phyloP scores from a whole-genome alignment of 2,888 invertebrate genomes.

The Galerucella nymphaeae region DNA sequence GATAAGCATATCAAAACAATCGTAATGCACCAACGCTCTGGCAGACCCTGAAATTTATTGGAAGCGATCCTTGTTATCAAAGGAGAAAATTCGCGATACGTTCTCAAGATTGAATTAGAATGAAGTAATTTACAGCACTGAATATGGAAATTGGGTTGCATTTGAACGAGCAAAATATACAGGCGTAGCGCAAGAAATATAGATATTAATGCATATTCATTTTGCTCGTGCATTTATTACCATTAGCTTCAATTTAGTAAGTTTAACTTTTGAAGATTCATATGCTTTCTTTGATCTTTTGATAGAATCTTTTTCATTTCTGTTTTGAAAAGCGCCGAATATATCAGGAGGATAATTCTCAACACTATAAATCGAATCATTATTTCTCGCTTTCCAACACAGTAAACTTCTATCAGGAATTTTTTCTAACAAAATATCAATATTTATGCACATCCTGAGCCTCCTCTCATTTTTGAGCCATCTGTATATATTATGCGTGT shows the following conservation, averaged over 20 bases:
- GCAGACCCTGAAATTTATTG: constrained; percentile 25
- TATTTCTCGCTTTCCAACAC: too few relatives aligned
- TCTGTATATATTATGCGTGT: too few relatives aligned
- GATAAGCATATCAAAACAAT: constrained; percentile 33
- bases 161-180: constrained; percentile 17
- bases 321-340: background rate
- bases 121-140: constrained; percentile 32
- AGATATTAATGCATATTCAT: constrained; percentile 36
- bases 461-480: too few relatives aligned
- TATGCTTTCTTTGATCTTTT: background rate
- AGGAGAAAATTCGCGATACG: constrained; percentile 23
- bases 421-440: too few relatives aligned
- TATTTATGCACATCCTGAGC: too few relatives aligned
- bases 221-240: constrained; percentile 23
- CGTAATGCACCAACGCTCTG: constrained; percentile 13
- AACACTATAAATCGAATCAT: too few relatives aligned
- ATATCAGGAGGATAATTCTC: too few relatives aligned
- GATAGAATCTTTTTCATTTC: background rate
- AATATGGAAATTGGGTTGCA: constrained; percentile 36
- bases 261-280: constrained; percentile 28
- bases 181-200: constrained; percentile 26
- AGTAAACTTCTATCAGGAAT: too few relatives aligned
- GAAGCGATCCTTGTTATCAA: constrained; percentile 29
- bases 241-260: constrained; percentile 32
- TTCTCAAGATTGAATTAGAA: constrained; percentile 32